Percentiles rank a stretch among this genome's conserved stretches.
phyloP scores from a whole-genome alignment of 2,888 invertebrate species.

The Eueremaeus valkanovi region DNA sequence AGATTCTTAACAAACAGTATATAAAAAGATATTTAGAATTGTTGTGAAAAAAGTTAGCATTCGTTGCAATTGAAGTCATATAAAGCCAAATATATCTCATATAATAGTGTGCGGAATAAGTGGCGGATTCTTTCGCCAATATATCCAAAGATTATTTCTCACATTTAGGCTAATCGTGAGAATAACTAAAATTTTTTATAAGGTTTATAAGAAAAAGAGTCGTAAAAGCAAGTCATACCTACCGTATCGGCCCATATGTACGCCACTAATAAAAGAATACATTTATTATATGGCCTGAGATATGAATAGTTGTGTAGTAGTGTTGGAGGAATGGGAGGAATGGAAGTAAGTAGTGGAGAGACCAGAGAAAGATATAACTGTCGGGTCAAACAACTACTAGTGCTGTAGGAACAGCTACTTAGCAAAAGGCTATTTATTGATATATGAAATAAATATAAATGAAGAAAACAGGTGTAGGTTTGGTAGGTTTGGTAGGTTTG shows the following conservation, averaged over 20 bases:
- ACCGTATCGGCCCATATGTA: neutral
- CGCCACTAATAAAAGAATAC: neutral
- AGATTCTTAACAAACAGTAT: neutral
- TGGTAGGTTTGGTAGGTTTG: no score
- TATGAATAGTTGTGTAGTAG: neutral
- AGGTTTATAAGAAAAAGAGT: neutral
- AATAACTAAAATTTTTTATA: conserved; percentile 2
- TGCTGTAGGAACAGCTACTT: conserved; percentile 16
- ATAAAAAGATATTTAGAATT: neutral
- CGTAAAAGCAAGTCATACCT: neutral
- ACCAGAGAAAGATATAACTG: neutral
- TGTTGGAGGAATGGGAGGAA: neutral
- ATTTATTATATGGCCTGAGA: neutral
- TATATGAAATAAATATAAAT: conserved; percentile 6
- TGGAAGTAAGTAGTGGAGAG: conserved; percentile 3
- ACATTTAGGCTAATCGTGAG: conserved; percentile 9
- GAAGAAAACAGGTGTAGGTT: conserved; percentile 7
- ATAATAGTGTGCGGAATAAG: neutral
- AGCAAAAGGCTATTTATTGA: neutral
- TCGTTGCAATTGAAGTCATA: neutral
- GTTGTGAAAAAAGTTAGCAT: neutral
- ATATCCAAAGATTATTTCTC: neutral
- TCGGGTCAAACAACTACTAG: conserved; percentile 20
- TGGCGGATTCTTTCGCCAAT: neutral
- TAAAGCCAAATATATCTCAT: no score